These are phyloP conservation scores for Xestoiulus laeticollis DNA, from an alignment of 2,888 invertebrate genomes.

Conservation along the genomic window DNA sequence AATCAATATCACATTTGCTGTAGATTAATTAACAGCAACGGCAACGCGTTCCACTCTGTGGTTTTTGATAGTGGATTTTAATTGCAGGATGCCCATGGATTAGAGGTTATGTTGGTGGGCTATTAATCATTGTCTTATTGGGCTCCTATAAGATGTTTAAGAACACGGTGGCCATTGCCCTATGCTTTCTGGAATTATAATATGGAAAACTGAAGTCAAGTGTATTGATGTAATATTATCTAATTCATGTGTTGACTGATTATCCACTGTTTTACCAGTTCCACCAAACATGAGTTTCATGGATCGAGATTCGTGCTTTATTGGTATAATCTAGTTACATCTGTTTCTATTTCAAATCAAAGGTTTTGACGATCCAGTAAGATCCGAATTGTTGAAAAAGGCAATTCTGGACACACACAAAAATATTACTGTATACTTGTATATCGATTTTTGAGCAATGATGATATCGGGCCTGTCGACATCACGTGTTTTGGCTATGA, in stretches of 20 bases:
- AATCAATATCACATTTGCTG: not conserved
- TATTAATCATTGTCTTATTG: not conserved
- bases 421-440: not conserved
- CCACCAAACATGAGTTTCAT: not conserved
- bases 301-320: not conserved
- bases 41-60: not conserved
- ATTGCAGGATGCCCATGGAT: not conserved
- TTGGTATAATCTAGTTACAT: not conserved
- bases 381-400: not conserved
- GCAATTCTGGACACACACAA: not conserved
- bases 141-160: not conserved
- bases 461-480: not conserved
- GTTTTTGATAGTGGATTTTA: not conserved
- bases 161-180: not conserved
- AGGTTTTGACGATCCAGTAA: not conserved
- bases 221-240: no score
- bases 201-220: no score
- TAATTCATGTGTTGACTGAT: not conserved
- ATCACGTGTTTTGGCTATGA: not conserved
- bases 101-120: not conserved
- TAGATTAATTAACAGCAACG: not conserved
- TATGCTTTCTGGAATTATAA: no score
- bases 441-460: not conserved
- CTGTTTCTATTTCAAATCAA: constrained; percentile 5
- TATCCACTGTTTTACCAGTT: not conserved